Conservation (phyloP, 1,140 invertebrate species). For the Heliconius melpomene region DNA sequence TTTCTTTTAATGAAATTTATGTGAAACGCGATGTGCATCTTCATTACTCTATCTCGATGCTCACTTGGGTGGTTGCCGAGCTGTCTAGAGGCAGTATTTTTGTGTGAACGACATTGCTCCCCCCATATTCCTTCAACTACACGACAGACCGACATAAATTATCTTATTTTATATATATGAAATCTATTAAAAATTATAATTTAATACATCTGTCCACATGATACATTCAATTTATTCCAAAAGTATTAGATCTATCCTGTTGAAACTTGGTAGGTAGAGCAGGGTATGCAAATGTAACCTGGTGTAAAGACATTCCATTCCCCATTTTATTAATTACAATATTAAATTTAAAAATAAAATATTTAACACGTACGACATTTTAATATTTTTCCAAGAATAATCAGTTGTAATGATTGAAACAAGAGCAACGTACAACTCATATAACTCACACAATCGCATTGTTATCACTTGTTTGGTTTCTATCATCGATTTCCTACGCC, state of each 20-base stretch:
- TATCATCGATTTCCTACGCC: slow-evolving; percentile 10
- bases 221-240: too few relatives aligned
- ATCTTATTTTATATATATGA: neutral
- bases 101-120: slow-evolving; percentile 17
- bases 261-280: too few relatives aligned
- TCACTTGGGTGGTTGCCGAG: slow-evolving; percentile 58
- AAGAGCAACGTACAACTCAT: neutral
- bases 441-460: slow-evolving; percentile 9
- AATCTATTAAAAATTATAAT: too few relatives aligned
- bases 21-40: neutral
- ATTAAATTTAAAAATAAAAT: too few relatives aligned
- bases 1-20: neutral
- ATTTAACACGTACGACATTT: too few relatives aligned
- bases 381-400: neutral
- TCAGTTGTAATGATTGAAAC: neutral
- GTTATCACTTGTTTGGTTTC: slow-evolving; percentile 13
- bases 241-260: too few relatives aligned
- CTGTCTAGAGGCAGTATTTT: slow-evolving; percentile 50
- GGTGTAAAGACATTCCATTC: too few relatives aligned
- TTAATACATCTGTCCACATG: too few relatives aligned
- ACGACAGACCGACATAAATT: neutral
- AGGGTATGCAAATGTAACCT: too few relatives aligned
- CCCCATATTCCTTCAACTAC: slow-evolving; percentile 14
- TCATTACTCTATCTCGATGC: neutral
- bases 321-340: too few relatives aligned